Conservation (phyloP, 2,888 invertebrate species). For the Drosophila melanosoma region DNA sequence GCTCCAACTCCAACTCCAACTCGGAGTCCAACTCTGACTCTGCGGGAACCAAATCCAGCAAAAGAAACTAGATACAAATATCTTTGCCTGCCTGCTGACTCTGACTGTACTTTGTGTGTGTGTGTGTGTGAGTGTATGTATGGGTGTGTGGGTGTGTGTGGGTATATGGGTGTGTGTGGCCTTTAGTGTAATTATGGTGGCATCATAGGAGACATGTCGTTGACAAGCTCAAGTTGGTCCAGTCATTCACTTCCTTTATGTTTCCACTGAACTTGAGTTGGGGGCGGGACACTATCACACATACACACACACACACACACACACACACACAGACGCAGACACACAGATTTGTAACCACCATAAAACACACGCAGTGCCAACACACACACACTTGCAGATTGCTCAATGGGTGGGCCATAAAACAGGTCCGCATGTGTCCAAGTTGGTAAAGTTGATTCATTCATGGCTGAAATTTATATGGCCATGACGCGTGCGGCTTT, state of each 20-base stretch:
- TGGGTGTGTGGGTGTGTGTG: conserved; percentile 1
- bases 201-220: conserved; percentile 65
- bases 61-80: conserved; percentile 79
- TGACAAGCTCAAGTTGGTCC: conserved; percentile 74
- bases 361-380: conserved; percentile 46
- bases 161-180: conserved; percentile 28
- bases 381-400: conserved; percentile 18
- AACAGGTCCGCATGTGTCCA: conserved; percentile 70
- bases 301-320: conserved; percentile 29
- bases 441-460: conserved; percentile 79
- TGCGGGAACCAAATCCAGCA: conserved; percentile 53
- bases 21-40: conserved; percentile 15
- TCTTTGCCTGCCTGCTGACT: conserved; percentile 39
- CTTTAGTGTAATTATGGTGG: conserved; percentile 74
- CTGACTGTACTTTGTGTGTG: conserved; percentile 13
- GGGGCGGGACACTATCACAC: conserved; percentile 31
- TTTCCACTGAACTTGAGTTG: conserved; percentile 60
- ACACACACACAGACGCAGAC: conserved; percentile 26
- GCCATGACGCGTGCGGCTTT: conserved; percentile 55
- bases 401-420: conserved; percentile 63
- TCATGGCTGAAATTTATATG: conserved; percentile 78
- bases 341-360: conserved; percentile 29
- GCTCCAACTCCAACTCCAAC: background rate
- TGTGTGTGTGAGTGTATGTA: background rate
- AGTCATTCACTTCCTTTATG: conserved; percentile 52